Evolutionary conservation across 1,140 invertebrate genomes (phyloP).

Genomic region (Nasonia longicornis): DNA sequence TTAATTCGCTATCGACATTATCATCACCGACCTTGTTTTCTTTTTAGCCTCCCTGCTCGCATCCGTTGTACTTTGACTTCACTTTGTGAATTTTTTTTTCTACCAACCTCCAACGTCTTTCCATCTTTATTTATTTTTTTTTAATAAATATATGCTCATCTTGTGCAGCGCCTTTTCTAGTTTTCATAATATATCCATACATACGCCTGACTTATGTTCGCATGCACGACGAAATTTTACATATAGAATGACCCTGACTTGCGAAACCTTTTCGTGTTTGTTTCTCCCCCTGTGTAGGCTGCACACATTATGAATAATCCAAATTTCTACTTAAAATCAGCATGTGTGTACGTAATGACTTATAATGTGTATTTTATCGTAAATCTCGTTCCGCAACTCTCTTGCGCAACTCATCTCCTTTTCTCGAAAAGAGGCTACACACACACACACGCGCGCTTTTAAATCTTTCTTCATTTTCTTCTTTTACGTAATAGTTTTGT

Average conservation of each 20-base stretch:
- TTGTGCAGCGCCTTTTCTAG: not conserved
- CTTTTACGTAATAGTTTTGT: slow-evolving; percentile 22
- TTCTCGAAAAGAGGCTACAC: not conserved
- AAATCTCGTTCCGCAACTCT: slow-evolving; percentile 7
- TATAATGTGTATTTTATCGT: not conserved
- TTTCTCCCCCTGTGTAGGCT: not conserved
- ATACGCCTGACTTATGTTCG: not conserved
- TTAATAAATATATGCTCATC: slow-evolving; percentile 33
- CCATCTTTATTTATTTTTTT: not conserved
- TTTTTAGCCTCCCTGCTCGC: not conserved
- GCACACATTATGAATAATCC: slow-evolving; percentile 31
- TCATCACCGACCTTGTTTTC: slow-evolving; percentile 31
- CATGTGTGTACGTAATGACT: slow-evolving; percentile 14
- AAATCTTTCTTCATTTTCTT: not conserved
- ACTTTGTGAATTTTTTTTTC: slow-evolving; percentile 46
- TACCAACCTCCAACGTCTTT: not conserved
- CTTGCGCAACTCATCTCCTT: slow-evolving; percentile 6
- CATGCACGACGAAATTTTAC: slow-evolving; percentile 43
- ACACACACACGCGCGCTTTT: not conserved
- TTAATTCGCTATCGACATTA: slow-evolving; percentile 39
- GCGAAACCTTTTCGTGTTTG: slow-evolving; percentile 29
- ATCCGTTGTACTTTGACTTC: slow-evolving; percentile 55
- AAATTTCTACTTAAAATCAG: slow-evolving; percentile 33
- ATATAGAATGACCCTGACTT: slow-evolving; percentile 52
- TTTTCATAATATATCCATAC: not conserved